These are phyloP conservation scores for Chondrosia reniformis DNA, from an alignment of 37 sponge, comb jelly and placozoan genomes.

Conservation along the genomic window DNA sequence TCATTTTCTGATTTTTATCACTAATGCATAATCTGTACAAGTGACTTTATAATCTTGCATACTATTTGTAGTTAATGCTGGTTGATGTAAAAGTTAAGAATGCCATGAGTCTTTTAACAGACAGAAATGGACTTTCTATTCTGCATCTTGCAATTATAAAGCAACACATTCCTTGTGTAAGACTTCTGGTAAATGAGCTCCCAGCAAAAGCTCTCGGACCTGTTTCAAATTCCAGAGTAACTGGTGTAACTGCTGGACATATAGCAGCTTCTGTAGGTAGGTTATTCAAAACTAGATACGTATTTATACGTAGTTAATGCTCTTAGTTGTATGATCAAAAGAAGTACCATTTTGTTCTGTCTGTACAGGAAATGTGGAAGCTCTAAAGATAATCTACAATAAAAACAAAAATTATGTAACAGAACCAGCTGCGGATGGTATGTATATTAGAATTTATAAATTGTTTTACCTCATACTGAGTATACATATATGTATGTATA, in stretches of 20 bases:
- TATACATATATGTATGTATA: not conserved
- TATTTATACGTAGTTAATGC: no score
- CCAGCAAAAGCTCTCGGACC: conserved; percentile 46
- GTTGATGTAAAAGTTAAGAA: no score
- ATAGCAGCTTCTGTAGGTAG: conserved; percentile 69
- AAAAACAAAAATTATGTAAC: conserved; percentile 49
- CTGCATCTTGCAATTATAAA: conserved; percentile 64
- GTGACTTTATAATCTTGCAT: no score
- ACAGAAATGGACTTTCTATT: conserved; percentile 50
- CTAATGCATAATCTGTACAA: no score
- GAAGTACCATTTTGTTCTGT: not conserved
- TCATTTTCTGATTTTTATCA: no score
- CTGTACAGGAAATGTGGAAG: conserved; percentile 63
- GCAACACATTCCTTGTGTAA: conserved; percentile 45
- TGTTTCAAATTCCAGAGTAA: conserved; percentile 55
- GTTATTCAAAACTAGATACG: no score
- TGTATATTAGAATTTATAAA: not conserved
- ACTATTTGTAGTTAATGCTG: no score
- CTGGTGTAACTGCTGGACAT: conserved; percentile 69
- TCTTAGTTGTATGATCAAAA: not conserved
- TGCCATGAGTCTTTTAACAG: not conserved
- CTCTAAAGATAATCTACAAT: conserved; percentile 35
- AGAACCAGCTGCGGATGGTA: conserved; percentile 60
- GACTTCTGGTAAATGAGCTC: conserved; percentile 53
- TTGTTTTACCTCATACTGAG: not conserved